Evolutionary conservation across 1,140 invertebrate species (phyloP).

Genomic region (Octopus bimaculoides): DNA sequence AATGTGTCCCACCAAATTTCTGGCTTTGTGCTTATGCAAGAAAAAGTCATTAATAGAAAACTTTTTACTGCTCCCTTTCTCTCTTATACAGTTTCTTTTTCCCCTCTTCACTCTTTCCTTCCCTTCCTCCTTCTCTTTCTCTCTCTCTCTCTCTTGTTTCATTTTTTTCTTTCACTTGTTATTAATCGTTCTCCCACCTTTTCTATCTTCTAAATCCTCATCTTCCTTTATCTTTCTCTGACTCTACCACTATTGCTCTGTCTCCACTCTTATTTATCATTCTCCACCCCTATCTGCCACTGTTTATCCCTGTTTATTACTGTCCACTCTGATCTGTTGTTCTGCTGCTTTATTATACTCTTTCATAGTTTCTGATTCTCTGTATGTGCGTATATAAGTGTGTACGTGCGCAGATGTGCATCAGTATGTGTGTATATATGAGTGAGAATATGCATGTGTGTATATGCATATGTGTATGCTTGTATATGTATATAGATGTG

Average conservation of each 20-base stretch:
- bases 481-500: neutral
- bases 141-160: neutral
- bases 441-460: neutral
- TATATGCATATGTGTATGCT: neutral
- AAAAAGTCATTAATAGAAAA: too few species aligned
- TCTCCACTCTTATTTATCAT: neutral
- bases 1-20: too few species aligned
- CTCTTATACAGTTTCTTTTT: neutral
- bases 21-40: too few species aligned
- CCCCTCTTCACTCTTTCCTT: neutral
- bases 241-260: neutral
- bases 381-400: neutral
- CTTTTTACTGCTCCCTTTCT: neutral
- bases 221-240: neutral
- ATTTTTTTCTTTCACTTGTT: neutral
- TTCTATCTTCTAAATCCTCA: neutral
- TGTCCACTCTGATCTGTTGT: neutral
- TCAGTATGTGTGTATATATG: neutral
- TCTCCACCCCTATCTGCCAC: neutral
- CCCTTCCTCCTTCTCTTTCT: neutral
- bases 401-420: neutral
- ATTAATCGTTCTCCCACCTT: neutral
- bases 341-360: neutral
- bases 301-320: neutral
- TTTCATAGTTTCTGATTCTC: neutral